Evolutionary conservation across 1,140 invertebrate species (phyloP).

Genomic region (Drosophila arizonae): DNA sequence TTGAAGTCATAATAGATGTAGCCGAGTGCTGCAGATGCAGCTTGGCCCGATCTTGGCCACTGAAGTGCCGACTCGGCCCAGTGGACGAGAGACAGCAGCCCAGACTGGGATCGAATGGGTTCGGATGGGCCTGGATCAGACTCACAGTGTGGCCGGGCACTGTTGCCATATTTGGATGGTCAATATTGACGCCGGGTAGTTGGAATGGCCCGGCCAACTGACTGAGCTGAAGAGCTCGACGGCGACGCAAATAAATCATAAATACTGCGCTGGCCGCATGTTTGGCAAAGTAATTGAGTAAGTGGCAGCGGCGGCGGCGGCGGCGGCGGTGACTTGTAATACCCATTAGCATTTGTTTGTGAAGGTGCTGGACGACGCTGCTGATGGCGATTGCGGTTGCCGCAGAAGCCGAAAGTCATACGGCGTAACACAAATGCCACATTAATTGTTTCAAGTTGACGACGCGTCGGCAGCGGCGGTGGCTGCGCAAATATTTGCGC

Average conservation of each 20-base stretch:
- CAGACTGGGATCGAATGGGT: constrained; percentile 32
- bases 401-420: constrained; percentile 77
- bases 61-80: constrained; percentile 58
- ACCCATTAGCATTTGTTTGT: constrained; percentile 81
- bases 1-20: constrained; percentile 80
- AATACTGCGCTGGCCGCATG: constrained; percentile 66
- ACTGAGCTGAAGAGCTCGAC: constrained; percentile 36
- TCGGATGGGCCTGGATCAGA: constrained; percentile 15
- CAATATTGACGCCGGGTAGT: constrained; percentile 74
- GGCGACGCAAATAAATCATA: constrained; percentile 73
- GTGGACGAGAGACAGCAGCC: constrained; percentile 39
- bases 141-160: constrained; percentile 45
- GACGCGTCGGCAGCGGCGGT: constrained; percentile 46
- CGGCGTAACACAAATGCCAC: constrained; percentile 78
- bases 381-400: constrained; percentile 17
- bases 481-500: constrained; percentile 69
- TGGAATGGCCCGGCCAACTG: constrained; percentile 52
- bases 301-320: constrained; percentile 45
- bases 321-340: constrained; percentile 64
- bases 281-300: constrained; percentile 81
- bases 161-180: constrained; percentile 66
- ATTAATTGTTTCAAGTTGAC: constrained; percentile 81
- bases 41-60: constrained; percentile 5
- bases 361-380: constrained; percentile 52
- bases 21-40: constrained; percentile 24